Conservation (phyloP, 2,797 vertebrate species). For the Heliangelus exortis region DNA sequence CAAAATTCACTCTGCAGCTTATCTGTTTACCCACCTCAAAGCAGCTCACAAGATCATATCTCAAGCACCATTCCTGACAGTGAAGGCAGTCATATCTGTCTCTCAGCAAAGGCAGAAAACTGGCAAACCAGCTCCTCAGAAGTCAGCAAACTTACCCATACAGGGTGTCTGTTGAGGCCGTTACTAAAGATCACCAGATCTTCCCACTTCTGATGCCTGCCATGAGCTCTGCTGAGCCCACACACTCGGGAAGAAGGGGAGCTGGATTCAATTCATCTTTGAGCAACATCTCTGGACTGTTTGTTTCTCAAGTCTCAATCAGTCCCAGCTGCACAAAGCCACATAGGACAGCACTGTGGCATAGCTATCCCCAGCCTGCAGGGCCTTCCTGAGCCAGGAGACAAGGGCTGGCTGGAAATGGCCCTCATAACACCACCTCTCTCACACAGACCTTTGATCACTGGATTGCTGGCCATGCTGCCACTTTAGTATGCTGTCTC, state of each 20-base stretch:
- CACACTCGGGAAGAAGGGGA: neutral
- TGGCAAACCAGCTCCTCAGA: neutral
- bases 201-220: neutral
- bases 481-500: neutral
- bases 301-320: neutral
- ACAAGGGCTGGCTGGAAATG: accelerated
- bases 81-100: neutral
- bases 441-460: neutral
- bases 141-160: neutral
- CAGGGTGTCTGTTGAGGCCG: accelerated
- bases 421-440: accelerated
- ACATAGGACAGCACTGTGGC: neutral
- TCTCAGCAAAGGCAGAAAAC: neutral
- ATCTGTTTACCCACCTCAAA: neutral
- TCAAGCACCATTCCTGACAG: neutral
- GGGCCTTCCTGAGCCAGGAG: neutral
- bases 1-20: neutral
- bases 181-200: neutral
- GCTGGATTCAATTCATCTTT: neutral
- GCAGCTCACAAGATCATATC: accelerated
- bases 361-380: neutral
- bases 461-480: neutral
- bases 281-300: neutral
- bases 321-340: neutral
- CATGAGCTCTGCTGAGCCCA: neutral